phyloP scores from a whole-genome alignment of 2,113 vertebrate species.

The Cinclus cinclus region DNA sequence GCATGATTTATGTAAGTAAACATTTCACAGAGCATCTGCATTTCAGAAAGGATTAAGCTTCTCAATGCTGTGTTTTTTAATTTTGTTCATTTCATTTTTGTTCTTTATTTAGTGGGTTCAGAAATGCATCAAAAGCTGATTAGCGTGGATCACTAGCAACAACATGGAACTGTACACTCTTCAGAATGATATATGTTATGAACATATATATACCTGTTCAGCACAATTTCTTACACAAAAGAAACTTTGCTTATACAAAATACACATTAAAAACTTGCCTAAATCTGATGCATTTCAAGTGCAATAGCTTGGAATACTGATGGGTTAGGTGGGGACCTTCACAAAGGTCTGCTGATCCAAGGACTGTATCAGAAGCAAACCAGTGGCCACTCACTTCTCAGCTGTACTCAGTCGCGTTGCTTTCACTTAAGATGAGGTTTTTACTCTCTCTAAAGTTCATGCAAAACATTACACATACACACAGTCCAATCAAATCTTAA shows the following conservation, averaged over 20 bases:
- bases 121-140: background rate
- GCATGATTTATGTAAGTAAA: background rate
- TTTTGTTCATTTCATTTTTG: background rate
- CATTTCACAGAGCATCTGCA: background rate
- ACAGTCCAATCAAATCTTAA: background rate
- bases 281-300: background rate
- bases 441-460: background rate
- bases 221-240: background rate
- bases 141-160: background rate
- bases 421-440: background rate
- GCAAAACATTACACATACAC: background rate
- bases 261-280: rapidly evolving
- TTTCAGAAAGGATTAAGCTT: background rate
- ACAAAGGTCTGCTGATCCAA: background rate
- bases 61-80: background rate
- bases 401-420: background rate
- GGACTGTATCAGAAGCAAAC: background rate
- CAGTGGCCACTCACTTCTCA: background rate
- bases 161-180: background rate
- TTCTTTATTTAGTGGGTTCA: background rate
- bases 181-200: background rate
- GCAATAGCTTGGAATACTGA: background rate
- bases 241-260: background rate
- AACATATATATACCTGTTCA: background rate
- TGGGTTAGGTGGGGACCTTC: background rate